phyloP scores from a whole-genome alignment of 2,113 vertebrate species.

The Gopherus evgoodei region DNA sequence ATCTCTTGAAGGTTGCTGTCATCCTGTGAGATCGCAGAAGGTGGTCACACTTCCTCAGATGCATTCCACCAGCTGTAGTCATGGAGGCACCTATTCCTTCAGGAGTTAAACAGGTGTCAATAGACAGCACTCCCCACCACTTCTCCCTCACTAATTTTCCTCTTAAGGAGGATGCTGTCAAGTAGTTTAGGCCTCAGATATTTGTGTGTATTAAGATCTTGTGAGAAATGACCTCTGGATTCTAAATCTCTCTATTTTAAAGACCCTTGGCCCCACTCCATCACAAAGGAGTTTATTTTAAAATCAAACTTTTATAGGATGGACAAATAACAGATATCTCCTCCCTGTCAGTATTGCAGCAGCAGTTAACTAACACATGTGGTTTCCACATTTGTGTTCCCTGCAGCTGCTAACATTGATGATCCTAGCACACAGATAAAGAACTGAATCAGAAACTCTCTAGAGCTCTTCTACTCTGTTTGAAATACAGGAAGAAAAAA shows the following conservation, averaged over 20 bases:
- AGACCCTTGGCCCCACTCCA: neutral
- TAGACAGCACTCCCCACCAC: neutral
- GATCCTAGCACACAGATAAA: neutral
- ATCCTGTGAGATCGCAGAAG: neutral
- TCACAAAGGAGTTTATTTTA: neutral
- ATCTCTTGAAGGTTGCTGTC: neutral
- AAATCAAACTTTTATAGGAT: too few relatives aligned
- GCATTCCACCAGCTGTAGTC: neutral
- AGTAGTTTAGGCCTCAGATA: neutral
- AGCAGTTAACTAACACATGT: neutral
- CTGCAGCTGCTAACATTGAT: neutral
- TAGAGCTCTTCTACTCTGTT: neutral
- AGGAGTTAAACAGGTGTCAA: neutral
- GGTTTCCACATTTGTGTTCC: neutral
- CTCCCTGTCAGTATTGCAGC: too few relatives aligned
- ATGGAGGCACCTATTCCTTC: neutral
- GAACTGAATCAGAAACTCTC: neutral
- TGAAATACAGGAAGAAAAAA: neutral
- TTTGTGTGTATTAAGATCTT: neutral
- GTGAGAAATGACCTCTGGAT: too few relatives aligned
- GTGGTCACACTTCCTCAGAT: neutral
- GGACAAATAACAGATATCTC: neutral
- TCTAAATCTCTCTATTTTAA: neutral
- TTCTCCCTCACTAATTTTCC: neutral
- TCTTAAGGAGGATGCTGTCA: neutral